Conservation (phyloP, 2,797 vertebrate genomes). For the Florisuga fusca region DNA sequence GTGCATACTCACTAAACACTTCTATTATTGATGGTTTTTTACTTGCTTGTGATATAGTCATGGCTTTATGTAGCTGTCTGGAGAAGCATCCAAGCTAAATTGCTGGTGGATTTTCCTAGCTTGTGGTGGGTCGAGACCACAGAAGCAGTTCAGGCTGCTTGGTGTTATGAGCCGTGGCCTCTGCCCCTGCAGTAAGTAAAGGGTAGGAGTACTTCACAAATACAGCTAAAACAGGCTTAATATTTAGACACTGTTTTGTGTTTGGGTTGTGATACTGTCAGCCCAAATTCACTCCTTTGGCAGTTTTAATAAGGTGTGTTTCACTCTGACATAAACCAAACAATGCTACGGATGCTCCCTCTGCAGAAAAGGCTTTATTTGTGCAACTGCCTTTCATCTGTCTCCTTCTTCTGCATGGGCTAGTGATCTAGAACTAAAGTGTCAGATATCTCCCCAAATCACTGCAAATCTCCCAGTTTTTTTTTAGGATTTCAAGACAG, state of each 20-base stretch:
- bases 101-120: not conserved
- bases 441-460: not conserved
- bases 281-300: not conserved
- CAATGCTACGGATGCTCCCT: not conserved
- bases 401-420: not conserved
- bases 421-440: not conserved
- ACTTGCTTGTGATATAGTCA: not conserved
- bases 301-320: not conserved
- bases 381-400: not conserved
- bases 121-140: not conserved
- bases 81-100: not conserved
- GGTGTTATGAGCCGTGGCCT: not conserved
- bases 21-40: not conserved
- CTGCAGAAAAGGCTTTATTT: not conserved
- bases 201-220: not conserved
- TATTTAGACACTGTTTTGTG: not conserved
- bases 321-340: not conserved
- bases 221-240: not conserved
- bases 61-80: not conserved
- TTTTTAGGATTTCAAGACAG: not conserved
- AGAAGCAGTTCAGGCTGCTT: not conserved
- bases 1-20: not conserved
- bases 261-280: not conserved
- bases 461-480: not conserved
- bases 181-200: not conserved